Base-by-base conservation (phyloP, 2,113 vertebrate species). In the Macquaria ambigua region DNA sequence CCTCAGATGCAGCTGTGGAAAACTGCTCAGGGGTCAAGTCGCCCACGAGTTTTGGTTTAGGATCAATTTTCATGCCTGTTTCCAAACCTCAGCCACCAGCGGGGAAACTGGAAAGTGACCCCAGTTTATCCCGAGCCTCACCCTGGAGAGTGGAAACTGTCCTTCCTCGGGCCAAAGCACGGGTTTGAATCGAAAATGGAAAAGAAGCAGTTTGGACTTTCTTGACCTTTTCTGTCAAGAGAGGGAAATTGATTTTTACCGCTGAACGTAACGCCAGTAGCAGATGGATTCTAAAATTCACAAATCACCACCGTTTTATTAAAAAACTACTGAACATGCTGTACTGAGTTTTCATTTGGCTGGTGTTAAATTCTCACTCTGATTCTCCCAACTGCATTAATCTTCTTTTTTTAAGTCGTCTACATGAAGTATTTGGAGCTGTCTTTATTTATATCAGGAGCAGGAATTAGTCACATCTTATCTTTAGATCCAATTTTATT, bases 1-100 rank as follows among this genome's bases (percentile, higher is more conserved):
- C 71, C 81, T 82, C 58, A 4, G 68, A 82, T 82, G 86, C 84
- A 88, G 86, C 87, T 88, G 87, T 90, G 87, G 86, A 82, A 90
- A 90, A 79, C 9, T 41, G 61, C 74, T 77, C 75, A 48, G 62
- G 73, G 87, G 88, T 90, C 86, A 83, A 62, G 87, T 75, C 62
- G 74, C 81, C 87, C 77, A 59, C 21, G 25, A 74, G 80, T 89
- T 89, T 88, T 74, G 86, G 75, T 84, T 66, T 39, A 61, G 82
- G 88, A 88, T 89, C 83, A 52, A 73, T 83, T 92, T 85, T 91
- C 85, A 87, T 55, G 70, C 21, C 28, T 20, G 68, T 71, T 61
- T 92, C 84, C 87, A 86, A 81, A 68, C 79, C 73, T 81, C 79
- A 16, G 64, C 87, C 79, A 77, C 66, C 70, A 66, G 80, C 8